phyloP scores from a whole-genome alignment of 2,888 invertebrate species.

The Leptura quadrifasciata region DNA sequence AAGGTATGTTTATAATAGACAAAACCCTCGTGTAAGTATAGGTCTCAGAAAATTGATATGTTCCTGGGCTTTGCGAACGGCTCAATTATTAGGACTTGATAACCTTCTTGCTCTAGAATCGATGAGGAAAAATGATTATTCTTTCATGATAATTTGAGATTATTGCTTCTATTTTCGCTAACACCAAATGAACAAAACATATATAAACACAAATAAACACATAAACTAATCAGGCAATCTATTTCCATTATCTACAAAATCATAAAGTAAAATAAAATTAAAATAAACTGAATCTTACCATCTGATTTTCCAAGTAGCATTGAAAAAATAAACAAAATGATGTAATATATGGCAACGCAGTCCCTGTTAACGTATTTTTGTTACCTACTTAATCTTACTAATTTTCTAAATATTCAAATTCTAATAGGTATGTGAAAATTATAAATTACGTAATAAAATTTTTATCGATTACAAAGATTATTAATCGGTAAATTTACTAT shows the following conservation, averaged over 20 bases:
- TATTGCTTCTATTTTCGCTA: constrained; percentile 26
- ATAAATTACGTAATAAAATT: not conserved
- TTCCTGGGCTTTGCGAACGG: not conserved
- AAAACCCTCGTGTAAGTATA: not conserved
- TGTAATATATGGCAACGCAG: constrained; percentile 57
- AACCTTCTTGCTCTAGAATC: not conserved
- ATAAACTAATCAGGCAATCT: constrained; percentile 62
- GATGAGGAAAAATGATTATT: not conserved
- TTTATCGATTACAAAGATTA: not conserved
- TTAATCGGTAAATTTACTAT: not conserved
- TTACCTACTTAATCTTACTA: constrained; percentile 38
- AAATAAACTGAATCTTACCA: constrained; percentile 74
- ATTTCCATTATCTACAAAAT: constrained; percentile 54
- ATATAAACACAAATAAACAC: constrained; percentile 39
- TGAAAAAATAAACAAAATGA: constrained; percentile 67
- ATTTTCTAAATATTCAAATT: constrained; percentile 39
- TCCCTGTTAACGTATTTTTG: constrained; percentile 27
- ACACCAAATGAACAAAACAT: constrained; percentile 39
- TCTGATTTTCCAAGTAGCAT: constrained; percentile 74
- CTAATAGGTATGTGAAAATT: not conserved
- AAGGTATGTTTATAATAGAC: too few species aligned
- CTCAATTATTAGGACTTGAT: not conserved
- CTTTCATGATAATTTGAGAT: not conserved
- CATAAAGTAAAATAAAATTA: constrained; percentile 49
- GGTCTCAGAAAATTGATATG: not conserved